These are phyloP conservation scores for Onychomys torridus DNA, from an alignment of 2,797 vertebrate species.

Conservation along the genomic window DNA sequence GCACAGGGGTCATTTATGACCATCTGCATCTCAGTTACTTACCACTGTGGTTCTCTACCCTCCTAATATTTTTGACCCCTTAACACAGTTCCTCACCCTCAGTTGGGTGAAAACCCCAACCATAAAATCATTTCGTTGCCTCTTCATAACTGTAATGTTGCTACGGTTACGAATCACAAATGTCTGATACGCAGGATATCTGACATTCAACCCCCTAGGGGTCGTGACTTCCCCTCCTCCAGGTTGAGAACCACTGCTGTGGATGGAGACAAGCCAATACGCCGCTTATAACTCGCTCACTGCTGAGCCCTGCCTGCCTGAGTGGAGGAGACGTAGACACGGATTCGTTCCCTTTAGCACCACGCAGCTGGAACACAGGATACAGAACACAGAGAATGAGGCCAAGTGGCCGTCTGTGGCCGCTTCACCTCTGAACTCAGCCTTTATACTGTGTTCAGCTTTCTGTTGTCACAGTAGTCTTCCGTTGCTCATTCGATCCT, in stretches of 20 bases:
- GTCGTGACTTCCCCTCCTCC: no score
- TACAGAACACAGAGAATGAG: not conserved
- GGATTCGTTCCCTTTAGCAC: not conserved
- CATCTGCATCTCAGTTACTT: not conserved
- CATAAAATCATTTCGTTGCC: not conserved
- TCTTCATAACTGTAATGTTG: not conserved
- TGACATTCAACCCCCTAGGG: no score
- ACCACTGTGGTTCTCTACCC: not conserved
- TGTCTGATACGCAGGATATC: no score
- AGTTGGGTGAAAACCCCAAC: not conserved
- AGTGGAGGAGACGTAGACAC: not conserved
- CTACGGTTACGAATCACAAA: no score
- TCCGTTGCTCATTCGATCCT: slow-evolving; percentile 39
- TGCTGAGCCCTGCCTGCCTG: slow-evolving; percentile 4
- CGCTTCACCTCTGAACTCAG: slow-evolving; percentile 40
- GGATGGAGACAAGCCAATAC: slow-evolving; percentile 18
- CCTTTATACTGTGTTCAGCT: not conserved
- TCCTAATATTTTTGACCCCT: not conserved
- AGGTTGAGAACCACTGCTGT: not conserved
- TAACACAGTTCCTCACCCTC: no score
- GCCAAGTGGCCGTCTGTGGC: slow-evolving; percentile 27
- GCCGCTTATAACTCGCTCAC: slow-evolving; percentile 57
- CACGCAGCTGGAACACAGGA: not conserved
- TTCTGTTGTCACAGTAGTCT: slow-evolving; percentile 6
- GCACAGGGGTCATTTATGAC: no score